Base-by-base conservation (phyloP, 2,888 invertebrate genomes). In the Drosophila diplacantha region DNA sequence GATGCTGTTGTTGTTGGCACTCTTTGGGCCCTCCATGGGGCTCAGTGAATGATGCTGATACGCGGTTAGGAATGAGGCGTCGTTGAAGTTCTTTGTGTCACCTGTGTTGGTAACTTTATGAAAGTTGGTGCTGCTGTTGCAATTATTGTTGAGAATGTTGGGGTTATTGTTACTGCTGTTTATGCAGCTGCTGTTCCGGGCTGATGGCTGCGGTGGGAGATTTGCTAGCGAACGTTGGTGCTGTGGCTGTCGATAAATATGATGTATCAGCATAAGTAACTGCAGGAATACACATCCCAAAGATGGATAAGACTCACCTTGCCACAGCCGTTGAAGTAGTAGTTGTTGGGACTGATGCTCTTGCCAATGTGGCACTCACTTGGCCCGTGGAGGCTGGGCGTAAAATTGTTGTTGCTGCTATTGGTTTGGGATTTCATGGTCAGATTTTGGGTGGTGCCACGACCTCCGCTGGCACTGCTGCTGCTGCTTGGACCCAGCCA, bases 401-500 rank as follows among this genome's bases (percentile, higher is more conserved):
- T 58, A 34, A 56, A 68, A 54, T 59, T 68, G 49, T 64, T 69
- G 46, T 61, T 66, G 63, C 35, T 76, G 61, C 53, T 71, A 51
- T 66, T 68, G 70, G 63, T 61, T 64, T 61, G 73, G 72, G 66
- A 41, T 57, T 66, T 74, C 51, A 66, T 77, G 55, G 50, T 76
- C 64, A 60, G 52, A 70, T 76, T 71, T n/a, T 69, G 70, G 63
- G 64, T 71, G 62, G 76, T 72, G 59, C 59, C 69, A 54, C 69
- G 77, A 69, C 63, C 80, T 75, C 75, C 81, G 72, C 76, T 71
- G 62, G 72, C 66, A 38, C 69, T 69, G 55, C 66, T 75, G 20
- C 70, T 64, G 32, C 67, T 71, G 55, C 69, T 75, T 18, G 52
- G 44, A n/a, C 50, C 77, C 73, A 85, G 80, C 79, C 85, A 83